These are phyloP conservation scores for Drosophila gunungcola DNA, from an alignment of 1,140 invertebrate genomes.

Conservation along the genomic window DNA sequence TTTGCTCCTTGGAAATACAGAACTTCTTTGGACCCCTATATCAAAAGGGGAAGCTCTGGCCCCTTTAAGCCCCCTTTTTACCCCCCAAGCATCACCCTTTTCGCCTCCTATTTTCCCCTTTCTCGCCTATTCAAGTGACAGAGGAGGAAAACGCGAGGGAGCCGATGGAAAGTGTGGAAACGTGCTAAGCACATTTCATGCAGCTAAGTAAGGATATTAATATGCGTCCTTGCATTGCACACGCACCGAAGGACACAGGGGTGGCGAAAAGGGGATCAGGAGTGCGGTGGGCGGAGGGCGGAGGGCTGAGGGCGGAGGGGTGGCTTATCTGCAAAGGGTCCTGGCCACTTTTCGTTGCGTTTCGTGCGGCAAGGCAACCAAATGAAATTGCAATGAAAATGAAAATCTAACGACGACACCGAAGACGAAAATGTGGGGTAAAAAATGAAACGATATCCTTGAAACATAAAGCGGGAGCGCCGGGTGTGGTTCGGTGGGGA, in stretches of 20 bases:
- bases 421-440: conserved; percentile 62
- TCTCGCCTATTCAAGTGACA: conserved; percentile 6
- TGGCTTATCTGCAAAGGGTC: conserved; percentile 14
- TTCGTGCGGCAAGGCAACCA: conserved; percentile 75
- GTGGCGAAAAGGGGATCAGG: neutral
- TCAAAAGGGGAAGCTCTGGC: neutral
- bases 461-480: conserved; percentile 53
- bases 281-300: neutral
- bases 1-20: neutral
- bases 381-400: conserved; percentile 83
- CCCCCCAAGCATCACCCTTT: neutral
- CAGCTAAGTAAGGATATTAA: conserved; percentile 82
- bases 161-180: conserved; percentile 48
- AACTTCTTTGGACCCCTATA: conserved; percentile 10
- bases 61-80: neutral
- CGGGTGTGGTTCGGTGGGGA: neutral
- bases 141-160: neutral
- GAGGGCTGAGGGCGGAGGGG: neutral
- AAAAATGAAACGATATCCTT: conserved; percentile 78
- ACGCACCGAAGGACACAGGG: conserved; percentile 42
- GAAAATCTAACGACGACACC: conserved; percentile 73
- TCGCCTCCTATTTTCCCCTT: neutral
- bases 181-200: conserved; percentile 70
- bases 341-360: conserved; percentile 73
- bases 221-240: conserved; percentile 74